Base-by-base conservation (phyloP, 92 coral and sea anemone genomes). In the Phenganax subtilis region DNA sequence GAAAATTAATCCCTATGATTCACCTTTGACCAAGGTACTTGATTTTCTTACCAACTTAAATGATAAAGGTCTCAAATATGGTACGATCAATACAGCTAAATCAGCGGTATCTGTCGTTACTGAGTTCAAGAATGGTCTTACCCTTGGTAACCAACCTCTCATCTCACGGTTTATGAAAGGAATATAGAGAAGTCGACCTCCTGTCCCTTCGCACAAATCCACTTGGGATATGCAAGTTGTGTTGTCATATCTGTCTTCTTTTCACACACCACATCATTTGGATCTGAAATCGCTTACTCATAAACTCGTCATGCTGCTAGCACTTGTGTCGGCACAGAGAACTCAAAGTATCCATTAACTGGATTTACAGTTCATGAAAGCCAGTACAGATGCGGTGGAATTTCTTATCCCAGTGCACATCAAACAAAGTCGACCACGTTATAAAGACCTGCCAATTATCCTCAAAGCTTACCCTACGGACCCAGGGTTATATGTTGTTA, bases 211-310 rank as follows among this genome's bases (percentile, higher is more conserved):
- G 52, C 77, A 85, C 70, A 55, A 85, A 56, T 54, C 79, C 31
- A 85, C 84, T 12, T 85, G 74, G 74, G 87, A 78, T 64, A 84
- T 85, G 14, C 87, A 85, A 14, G 52, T 60, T n/a, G 84, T 77
- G 44, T 55, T 85, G 14, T 60, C 56, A 54, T 69, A 78, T 27
- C 84, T 20, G 25, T 20, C 25, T 20, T 85, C 31, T 51, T 80
- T 76, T 3, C 66, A 72, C 67, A 71, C 70, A 12, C 54, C 55
- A 57, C 44, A 37, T 10, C 29, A 71, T 51, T 75, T 82, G 52
- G 60, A 76, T 27, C 84, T 86, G 20, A 86, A 82, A 63, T 72
- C 76, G 15, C 75, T 82, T 10, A 86, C 89, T 31, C 71, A 62
- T 27, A 79, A 69, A 72, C 25, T 85, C 30, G 47, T 71, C 16